Base-by-base conservation (phyloP, 2,113 vertebrate species). In the Thunnus thynnus region DNA sequence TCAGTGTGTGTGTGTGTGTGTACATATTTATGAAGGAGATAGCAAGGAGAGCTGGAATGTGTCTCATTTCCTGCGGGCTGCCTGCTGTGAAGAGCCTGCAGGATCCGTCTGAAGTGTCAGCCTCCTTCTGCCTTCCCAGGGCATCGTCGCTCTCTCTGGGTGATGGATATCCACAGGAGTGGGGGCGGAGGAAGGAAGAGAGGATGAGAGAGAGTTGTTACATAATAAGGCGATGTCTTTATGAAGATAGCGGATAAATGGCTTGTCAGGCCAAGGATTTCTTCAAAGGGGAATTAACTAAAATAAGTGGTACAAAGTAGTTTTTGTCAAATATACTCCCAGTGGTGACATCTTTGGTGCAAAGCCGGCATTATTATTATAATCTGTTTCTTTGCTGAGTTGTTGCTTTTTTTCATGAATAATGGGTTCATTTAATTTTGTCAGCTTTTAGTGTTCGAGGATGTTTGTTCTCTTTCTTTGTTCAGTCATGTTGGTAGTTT, bases 71-170 rank as follows among this genome's bases (percentile, higher is more conserved):
- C 60, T 78, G 74, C 46, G 61, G 57, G 51, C 5, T 13, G 36
- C 60, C 54, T 57, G 66, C 77, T 82, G 86, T 68, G 76, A 30
- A 13, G 46, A 80, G 62, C 75, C 76, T 74, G 77, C 75, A 72
- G 80, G 74, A 84, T 86, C 83, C 79, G 80, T 87, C 87, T 78
- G 76, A 86, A 72, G 72, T 85, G 83, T 83, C 83, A 72, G 74
- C 81, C 76, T 74, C 73, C 77, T 66, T 71, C 76, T 46, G 75
- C 48, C 79, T 86, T 78, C 76, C 72, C 50, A 46, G 68, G 68
- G 76, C 66, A 56, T 56, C 13, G 5, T 47, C 51, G 78, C 76
- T 83, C 84, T 70, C 86, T 72, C 76, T 4, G 72, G 78, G 81
- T 61, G 86, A 84, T 68, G 60, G 69, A 82, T 52, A 52, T 20